Conservation (phyloP, 2,888 invertebrate genomes). For the Diaprepes abbreviatus region DNA sequence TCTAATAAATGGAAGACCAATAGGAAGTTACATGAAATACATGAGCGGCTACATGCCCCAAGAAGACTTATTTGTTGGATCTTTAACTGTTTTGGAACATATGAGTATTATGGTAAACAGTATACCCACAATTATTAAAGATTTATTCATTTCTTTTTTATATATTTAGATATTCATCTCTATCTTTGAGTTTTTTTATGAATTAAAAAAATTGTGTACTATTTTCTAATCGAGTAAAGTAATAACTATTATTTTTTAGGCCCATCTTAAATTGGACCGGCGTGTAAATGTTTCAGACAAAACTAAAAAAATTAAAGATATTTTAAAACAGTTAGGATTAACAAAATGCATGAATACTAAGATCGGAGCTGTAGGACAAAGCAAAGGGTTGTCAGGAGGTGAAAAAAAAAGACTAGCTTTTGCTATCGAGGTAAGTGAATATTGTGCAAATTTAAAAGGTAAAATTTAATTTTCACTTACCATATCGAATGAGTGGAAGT, state of each 20-base stretch:
- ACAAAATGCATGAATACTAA: conserved; percentile 78
- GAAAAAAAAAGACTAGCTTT: conserved; percentile 94
- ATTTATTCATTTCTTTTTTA: too few relatives aligned
- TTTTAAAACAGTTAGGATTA: conserved; percentile 81
- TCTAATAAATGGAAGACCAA: conserved; percentile 80
- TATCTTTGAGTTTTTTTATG: too few relatives aligned
- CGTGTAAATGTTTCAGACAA: conserved; percentile 75
- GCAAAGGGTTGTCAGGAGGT: conserved; percentile 91
- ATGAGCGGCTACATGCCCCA: conserved; percentile 93
- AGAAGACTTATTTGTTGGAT: conserved; percentile 89
- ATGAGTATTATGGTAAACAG: conserved; percentile 88
- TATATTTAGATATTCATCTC: too few relatives aligned
- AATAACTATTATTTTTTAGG: conserved; percentile 68
- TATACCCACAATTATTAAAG: too few relatives aligned
- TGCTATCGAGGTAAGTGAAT: conserved; percentile 88
- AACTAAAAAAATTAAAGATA: conserved; percentile 76
- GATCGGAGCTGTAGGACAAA: conserved; percentile 83
- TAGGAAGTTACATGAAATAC: conserved; percentile 82
- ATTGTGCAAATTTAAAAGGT: too few relatives aligned
- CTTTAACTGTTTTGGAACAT: conserved; percentile 89
- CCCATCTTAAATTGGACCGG: conserved; percentile 83
- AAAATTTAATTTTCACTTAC: too few relatives aligned
- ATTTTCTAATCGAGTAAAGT: too few relatives aligned
- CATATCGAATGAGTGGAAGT: too few relatives aligned
- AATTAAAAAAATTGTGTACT: too few relatives aligned